Conservation (phyloP, 2,888 invertebrate genomes). For the Drosophila neutralis region DNA sequence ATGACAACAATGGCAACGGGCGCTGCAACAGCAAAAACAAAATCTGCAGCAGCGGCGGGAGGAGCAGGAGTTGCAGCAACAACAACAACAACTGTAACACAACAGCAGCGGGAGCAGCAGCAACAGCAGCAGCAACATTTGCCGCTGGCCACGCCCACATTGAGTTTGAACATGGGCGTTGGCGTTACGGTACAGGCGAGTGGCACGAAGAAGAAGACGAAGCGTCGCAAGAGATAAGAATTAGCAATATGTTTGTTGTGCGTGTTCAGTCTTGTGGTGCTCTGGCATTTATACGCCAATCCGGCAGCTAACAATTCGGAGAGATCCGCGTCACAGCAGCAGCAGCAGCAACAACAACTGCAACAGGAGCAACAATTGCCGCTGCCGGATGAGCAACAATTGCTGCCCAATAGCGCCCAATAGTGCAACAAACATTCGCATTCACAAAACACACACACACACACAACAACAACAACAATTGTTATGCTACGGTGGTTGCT, state of each 20-base stretch:
- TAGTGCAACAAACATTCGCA: slow-evolving; percentile 55
- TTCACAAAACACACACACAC: neutral
- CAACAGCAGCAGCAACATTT: slow-evolving; percentile 17
- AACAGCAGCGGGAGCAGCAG: neutral
- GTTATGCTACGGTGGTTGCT: slow-evolving; percentile 2
- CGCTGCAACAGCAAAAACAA: neutral
- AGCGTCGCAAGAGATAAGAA: slow-evolving; percentile 85
- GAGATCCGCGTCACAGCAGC: slow-evolving; percentile 1
- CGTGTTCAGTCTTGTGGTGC: slow-evolving; percentile 83
- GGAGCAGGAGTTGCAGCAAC: neutral
- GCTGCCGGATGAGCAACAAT: slow-evolving; percentile 8
- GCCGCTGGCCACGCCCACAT: slow-evolving; percentile 8
- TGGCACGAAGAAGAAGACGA: slow-evolving; percentile 84
- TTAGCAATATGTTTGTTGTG: slow-evolving; percentile 85
- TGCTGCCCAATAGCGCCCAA: slow-evolving; percentile 47
- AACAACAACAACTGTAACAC: slow-evolving; percentile 1
- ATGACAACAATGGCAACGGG: neutral
- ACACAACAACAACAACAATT: slow-evolving; percentile 2
- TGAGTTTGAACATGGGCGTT: slow-evolving; percentile 33
- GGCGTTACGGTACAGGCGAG: slow-evolving; percentile 61
- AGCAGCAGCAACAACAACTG: slow-evolving; percentile 3
- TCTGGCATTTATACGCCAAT: slow-evolving; percentile 83
- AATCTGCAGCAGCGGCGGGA: neutral
- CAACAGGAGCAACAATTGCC: slow-evolving; percentile 23
- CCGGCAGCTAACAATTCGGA: slow-evolving; percentile 21